A percentile compares a stretch with the other conserved stretches of the same genome.
These are phyloP conservation scores for Apodemus speciosus DNA, from an alignment of 2,113 vertebrate species.

Conservation along the genomic window DNA sequence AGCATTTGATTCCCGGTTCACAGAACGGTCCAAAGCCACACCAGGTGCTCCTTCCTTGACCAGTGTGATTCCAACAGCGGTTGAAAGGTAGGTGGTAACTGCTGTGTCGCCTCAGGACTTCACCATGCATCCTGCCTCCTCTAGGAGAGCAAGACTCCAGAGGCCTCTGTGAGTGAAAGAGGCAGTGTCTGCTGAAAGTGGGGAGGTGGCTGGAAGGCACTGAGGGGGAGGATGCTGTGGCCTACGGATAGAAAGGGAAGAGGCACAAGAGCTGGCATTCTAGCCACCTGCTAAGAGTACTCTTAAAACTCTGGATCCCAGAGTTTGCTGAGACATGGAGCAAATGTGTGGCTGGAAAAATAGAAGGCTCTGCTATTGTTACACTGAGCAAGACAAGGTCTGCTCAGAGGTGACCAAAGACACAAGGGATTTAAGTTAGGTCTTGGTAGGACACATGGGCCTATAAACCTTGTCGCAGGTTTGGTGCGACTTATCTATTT, in stretches of 20 bases:
- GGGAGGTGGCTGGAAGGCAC: not conserved
- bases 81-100: conserved; percentile 88
- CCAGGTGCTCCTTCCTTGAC: conserved; percentile 90
- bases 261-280: not conserved
- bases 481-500: not conserved
- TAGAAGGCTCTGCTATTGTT: not conserved
- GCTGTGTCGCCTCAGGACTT: not conserved
- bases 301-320: not conserved
- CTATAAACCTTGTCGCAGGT: not conserved
- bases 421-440: not conserved
- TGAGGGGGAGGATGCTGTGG: fast-evolving
- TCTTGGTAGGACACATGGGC: not conserved
- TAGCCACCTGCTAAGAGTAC: not conserved
- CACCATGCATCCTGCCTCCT: not conserved
- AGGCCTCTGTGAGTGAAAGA: not conserved
- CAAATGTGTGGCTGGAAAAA: not conserved
- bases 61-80: conserved; percentile 86
- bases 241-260: not conserved
- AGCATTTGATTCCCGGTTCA: conserved; percentile 97
- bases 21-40: conserved; percentile 97
- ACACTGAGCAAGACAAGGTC: not conserved
- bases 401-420: not conserved
- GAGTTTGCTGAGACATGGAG: not conserved
- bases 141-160: not conserved
- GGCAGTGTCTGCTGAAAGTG: not conserved